Conservation (phyloP, 2,113 vertebrate genomes). For the mouse (Mus musculus) region DNA sequence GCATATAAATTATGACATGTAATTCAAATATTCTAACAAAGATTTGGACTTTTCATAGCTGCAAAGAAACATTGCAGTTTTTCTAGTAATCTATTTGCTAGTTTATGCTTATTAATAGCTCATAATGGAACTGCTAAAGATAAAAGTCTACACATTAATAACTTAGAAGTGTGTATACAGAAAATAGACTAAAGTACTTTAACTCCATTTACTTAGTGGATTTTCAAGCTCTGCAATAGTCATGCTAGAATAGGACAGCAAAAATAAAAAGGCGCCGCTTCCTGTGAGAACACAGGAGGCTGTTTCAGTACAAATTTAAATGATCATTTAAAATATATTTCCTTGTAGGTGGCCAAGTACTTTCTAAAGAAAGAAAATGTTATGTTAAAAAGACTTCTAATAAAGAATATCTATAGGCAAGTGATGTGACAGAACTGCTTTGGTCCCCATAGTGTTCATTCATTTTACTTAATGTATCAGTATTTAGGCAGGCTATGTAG, state of each 20-base stretch:
- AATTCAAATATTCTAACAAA: conserved; percentile 43
- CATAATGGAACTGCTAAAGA: neutral
- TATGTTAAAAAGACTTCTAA: neutral
- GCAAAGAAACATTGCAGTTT: neutral
- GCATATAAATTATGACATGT: conserved; percentile 13
- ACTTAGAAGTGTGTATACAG: neutral
- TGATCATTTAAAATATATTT: neutral
- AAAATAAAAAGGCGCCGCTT: neutral
- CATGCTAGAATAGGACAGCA: neutral
- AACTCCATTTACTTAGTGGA: neutral
- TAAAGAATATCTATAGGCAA: neutral
- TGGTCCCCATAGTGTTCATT: neutral
- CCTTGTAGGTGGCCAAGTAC: conserved; percentile 29
- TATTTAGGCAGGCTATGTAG: neutral
- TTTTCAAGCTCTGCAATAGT: neutral
- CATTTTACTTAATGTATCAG: neutral
- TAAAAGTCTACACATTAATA: neutral
- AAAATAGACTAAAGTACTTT: neutral
- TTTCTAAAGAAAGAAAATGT: conserved; percentile 35
- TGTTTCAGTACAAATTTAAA: neutral
- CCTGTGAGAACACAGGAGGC: neutral
- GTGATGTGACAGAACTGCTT: neutral
- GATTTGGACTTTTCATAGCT: neutral
- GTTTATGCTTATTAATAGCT: neutral
- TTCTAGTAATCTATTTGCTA: neutral